These are phyloP conservation scores for Oncopodura yosiiana DNA, from an alignment of 1,140 invertebrate species.

Conservation along the genomic window DNA sequence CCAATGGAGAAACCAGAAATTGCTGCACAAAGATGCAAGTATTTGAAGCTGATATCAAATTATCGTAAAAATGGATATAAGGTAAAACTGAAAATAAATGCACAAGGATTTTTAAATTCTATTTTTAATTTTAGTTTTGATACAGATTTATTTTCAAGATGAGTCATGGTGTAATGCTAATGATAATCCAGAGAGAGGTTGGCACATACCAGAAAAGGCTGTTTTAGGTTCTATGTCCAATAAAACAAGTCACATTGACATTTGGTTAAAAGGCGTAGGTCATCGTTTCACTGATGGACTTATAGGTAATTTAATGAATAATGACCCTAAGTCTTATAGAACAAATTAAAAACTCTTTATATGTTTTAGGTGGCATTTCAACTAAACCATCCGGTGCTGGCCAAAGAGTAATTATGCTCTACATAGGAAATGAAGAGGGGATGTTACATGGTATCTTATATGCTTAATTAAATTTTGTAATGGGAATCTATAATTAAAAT, in stretches of 20 bases:
- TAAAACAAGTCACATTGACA: not conserved
- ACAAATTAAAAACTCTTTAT: not conserved
- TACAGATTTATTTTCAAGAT: not conserved
- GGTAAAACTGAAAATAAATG: not conserved
- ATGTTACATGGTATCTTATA: not conserved
- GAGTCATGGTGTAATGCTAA: not conserved
- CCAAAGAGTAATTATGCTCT: not conserved
- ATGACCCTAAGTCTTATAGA: not conserved
- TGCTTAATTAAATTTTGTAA: too few relatives aligned
- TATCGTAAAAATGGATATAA: not conserved
- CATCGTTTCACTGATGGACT: not conserved
- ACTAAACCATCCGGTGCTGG: not conserved
- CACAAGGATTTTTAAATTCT: not conserved
- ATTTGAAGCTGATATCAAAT: not conserved
- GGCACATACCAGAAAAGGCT: not conserved
- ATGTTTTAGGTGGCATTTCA: not conserved
- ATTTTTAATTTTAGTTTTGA: not conserved
- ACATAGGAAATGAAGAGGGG: not conserved
- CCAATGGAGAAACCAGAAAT: not conserved
- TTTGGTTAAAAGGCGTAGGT: not conserved
- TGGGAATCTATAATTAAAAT: too few relatives aligned
- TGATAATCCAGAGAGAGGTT: not conserved
- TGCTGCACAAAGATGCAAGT: not conserved
- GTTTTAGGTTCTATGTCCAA: not conserved
- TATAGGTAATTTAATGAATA: not conserved